A percentile compares a stretch with the other conserved stretches of the same genome.
Conservation (phyloP, 2,113 vertebrate species). For the Baryphthengus martii region DNA sequence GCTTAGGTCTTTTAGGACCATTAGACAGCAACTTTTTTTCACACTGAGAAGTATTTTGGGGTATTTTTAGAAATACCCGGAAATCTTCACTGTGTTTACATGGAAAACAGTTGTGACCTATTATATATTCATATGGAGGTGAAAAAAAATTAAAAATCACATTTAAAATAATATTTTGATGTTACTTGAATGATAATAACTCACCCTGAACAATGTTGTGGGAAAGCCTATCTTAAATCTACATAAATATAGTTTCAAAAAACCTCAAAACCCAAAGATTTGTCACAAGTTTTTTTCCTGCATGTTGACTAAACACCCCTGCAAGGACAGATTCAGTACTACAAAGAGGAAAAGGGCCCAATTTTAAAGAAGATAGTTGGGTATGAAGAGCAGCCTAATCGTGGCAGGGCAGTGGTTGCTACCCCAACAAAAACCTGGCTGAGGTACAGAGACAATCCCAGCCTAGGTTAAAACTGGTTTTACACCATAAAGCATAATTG, state of each 20-base stretch:
- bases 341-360: background rate
- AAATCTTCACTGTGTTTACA: background rate
- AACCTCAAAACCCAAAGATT: background rate
- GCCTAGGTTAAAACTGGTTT: background rate
- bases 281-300: background rate
- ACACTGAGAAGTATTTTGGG: background rate
- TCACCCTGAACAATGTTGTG: background rate
- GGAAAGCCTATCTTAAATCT: background rate
- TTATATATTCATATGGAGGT: background rate
- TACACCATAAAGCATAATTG: background rate
- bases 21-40: background rate
- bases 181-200: background rate
- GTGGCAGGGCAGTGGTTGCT: background rate
- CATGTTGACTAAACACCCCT: rapidly evolving
- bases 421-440: background rate
- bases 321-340: rapidly evolving
- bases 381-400: background rate
- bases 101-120: background rate
- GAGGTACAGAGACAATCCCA: background rate
- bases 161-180: background rate
- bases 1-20: background rate
- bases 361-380: background rate
- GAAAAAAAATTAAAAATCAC: background rate
- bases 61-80: background rate
- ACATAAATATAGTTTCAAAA: background rate